Evolutionary conservation across 1,140 invertebrate species (phyloP).

Genomic region (Fopius arisanus): DNA sequence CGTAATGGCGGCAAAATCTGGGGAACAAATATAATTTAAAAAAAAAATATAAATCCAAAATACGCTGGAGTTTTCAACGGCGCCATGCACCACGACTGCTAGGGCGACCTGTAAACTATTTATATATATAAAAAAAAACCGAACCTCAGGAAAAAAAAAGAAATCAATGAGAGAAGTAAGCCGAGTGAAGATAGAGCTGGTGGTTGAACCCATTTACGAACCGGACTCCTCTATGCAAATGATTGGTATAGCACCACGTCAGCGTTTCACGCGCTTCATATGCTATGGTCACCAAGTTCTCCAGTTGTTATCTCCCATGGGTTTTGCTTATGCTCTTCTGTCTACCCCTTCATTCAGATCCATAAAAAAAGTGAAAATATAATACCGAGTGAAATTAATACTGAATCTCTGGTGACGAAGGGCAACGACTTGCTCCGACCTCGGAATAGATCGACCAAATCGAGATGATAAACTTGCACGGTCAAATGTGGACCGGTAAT

Average conservation of each 20-base stretch:
- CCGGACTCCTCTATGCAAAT: conserved; percentile 23
- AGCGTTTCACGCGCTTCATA: conserved; percentile 26
- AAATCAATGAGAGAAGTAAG: conserved; percentile 1
- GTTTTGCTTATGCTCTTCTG: background rate
- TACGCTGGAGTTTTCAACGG: background rate
- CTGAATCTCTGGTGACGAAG: background rate
- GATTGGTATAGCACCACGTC: conserved; percentile 22
- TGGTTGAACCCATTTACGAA: conserved; percentile 7
- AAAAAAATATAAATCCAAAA: background rate
- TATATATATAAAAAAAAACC: background rate
- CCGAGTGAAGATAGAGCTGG: background rate
- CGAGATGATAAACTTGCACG: background rate
- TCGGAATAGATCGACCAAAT: no score
- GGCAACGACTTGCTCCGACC: background rate
- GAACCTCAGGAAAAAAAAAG: background rate
- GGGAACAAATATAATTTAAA: no score
- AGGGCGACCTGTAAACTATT: background rate
- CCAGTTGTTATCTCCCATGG: conserved; percentile 18
- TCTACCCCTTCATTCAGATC: background rate
- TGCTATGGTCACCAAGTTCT: background rate
- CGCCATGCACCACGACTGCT: background rate
- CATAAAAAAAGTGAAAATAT: background rate
- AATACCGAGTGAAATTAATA: background rate
- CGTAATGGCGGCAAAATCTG: no score
- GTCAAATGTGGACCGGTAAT: conserved; percentile 1